Evolutionary conservation across 2,113 vertebrate species (phyloP), one percentile per base, ranked within the genome.

Genomic region (Crotalus helleri): DNA sequence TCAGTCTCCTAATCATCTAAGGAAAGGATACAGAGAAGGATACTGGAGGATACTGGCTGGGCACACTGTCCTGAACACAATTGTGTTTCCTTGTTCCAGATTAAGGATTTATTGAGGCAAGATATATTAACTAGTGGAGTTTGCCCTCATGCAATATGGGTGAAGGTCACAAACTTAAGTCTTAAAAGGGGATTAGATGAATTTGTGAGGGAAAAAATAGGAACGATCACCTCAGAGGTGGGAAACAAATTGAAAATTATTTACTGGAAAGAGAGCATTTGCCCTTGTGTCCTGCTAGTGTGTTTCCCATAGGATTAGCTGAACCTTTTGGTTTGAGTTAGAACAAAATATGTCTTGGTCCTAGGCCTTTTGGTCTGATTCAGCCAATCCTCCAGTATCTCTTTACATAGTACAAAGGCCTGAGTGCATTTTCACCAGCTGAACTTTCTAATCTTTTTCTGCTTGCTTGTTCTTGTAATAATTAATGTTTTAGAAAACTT

Each of bases 401-500:
- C 24, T 64, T 44, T 29, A 29, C 44, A 59, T 12, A 12, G 24
- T 26, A 39, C 26, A 59, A 85, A 85, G 44, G 29, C 24, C 4
- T 59, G 29, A 46, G 12, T 57, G 26, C 8, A 39, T 81, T 93
- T 49, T 86, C 51, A 46, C 10, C 7, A 57, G 51, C 5, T 69
- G 33, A 74, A 17, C 53, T 44, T n/a, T 51, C 59, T 15, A 33
- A 4, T 69, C 3, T 89, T 8, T 0, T 88, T 95, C 26, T 23
- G 0, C 57, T 81, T 87, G 6, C 11, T 92, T 49, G 10, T 81
- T 53, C 2, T 94, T 93, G 64, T 85, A 51, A 46, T 89, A 55
- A 74, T 92, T 90, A 26, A 92, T 24, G 1, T 81, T 2, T 93
- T 92, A 39, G n/a, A 58, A 92, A 92, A 51, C 46, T 85, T 93